These are phyloP conservation scores for Manis crassicaudata DNA, from an alignment of 2,797 vertebrate species.

Conservation along the genomic window DNA sequence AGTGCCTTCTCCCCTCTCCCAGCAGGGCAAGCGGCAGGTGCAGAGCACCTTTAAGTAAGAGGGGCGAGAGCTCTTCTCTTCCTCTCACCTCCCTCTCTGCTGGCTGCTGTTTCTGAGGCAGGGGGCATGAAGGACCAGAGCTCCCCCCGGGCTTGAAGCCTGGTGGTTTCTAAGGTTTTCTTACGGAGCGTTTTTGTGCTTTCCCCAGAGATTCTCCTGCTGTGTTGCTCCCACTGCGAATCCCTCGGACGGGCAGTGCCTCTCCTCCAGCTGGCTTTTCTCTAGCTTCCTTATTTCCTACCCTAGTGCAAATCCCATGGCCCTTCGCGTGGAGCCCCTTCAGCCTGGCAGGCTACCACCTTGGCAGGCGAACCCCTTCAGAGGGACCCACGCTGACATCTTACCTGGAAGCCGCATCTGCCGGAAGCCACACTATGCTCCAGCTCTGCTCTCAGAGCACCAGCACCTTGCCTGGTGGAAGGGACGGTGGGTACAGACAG, in stretches of 20 bases:
- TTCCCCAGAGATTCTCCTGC: neutral
- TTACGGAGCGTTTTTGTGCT: neutral
- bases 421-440: neutral
- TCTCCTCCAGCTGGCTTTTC: neutral
- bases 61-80: neutral
- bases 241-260: neutral
- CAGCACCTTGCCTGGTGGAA: neutral
- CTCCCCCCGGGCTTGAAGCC: neutral
- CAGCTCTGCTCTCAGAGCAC: neutral
- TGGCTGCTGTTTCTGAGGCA: neutral
- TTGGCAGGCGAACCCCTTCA: neutral
- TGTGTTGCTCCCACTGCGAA: neutral
- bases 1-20: neutral
- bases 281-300: neutral
- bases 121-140: neutral
- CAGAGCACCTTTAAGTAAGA: no score
- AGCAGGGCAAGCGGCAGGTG: neutral
- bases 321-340: neutral
- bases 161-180: neutral
- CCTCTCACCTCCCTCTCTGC: neutral
- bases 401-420: neutral
- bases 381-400: neutral
- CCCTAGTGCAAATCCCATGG: neutral
- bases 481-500: neutral
- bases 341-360: neutral